Conservation (phyloP, 2,797 vertebrate genomes). For the Prunella strophiata region DNA sequence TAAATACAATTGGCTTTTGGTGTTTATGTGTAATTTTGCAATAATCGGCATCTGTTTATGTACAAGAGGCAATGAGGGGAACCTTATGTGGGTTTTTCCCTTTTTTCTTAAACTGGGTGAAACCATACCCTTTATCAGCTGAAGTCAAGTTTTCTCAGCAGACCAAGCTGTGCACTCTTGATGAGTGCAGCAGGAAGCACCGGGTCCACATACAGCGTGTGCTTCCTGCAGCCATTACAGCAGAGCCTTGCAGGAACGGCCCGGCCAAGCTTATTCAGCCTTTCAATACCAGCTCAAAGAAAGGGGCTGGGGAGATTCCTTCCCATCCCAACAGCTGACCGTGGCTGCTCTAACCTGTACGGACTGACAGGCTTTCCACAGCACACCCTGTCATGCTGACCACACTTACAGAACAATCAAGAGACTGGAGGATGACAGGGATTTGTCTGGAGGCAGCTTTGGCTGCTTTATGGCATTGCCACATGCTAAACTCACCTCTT, state of each 20-base stretch:
- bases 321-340: neutral
- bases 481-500: neutral
- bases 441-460: neutral
- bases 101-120: neutral
- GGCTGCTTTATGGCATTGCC: neutral
- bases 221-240: neutral
- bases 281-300: neutral
- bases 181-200: neutral
- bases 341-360: neutral
- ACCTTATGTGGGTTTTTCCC: fast-evolving
- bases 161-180: neutral
- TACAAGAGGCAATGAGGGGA: neutral
- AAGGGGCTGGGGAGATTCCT: neutral
- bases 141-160: neutral
- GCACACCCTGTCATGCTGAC: neutral
- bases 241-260: neutral
- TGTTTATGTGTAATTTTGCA: neutral
- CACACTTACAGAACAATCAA: neutral
- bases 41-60: neutral
- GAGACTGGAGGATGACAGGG: neutral
- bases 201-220: neutral
- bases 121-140: neutral
- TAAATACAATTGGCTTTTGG: neutral
- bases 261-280: neutral
- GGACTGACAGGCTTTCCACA: neutral